Evolutionary conservation across 2,797 vertebrate genomes (phyloP), one percentile per base, ranked within the genome.

Genomic region (Argentina silus): DNA sequence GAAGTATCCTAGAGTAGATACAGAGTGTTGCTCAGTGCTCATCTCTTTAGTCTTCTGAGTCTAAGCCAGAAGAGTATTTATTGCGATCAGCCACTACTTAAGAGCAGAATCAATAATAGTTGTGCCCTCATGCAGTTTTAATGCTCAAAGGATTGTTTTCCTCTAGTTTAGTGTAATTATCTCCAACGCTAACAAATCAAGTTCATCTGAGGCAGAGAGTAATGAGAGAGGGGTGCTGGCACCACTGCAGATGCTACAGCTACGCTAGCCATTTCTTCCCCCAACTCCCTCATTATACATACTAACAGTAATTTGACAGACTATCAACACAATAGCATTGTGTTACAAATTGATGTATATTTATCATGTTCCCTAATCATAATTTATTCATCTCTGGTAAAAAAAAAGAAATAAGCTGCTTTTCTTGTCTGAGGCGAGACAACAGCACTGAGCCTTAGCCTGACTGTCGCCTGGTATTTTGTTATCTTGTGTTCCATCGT

Each of bases 341-440:
- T 63, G 60, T 63, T 17, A 63, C 14, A 63, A 63, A 42, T 42
- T 63, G 61, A 42, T 63, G n/a, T n/a, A 44, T 63, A 43, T 63
- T 43, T 63, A 63, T 63, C 36, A 62, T 43, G 42, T 63, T 63
- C 7, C 21, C 10, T 61, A 42, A 61, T 36, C 23, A 42, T 43
- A 44, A 44, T 63, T 63, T 19, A 44, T 63, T 17, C 51, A 15
- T 57, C 9, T 57, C 9, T 57, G 36, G 36, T 4, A 44, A 17
- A 12, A 48, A 12, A 48, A 48, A 8, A 8, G 47, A 48, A 36
- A 36, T 36, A 36, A 36, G 21, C 59, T 61, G 59, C 27, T 61
- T 42, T 61, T 43, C 83, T 87, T 87, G 90, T 91, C 88, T 90
- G 82, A 80, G 91, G 88, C 91, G 81, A 43, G 51, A 43, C 15